Percentiles rank a stretch among this genome's conserved stretches.
Conservation (phyloP, 2,113 vertebrate genomes). For the Amblyopsis rosae region DNA sequence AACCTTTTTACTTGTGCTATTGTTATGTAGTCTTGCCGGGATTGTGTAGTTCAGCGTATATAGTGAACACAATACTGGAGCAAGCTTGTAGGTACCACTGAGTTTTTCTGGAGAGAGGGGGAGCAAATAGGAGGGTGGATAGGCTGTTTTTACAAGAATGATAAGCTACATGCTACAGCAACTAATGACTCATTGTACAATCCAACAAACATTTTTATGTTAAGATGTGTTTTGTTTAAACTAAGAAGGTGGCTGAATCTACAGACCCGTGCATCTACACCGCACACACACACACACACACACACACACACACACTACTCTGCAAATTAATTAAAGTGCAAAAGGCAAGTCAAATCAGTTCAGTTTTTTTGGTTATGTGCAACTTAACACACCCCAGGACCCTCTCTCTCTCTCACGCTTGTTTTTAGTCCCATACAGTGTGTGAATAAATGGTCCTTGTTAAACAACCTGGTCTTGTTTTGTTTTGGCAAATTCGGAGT, state of each 20-base stretch:
- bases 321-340: conserved; percentile 32
- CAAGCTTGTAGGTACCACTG: neutral
- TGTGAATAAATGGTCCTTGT: conserved; percentile 75
- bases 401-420: conserved; percentile 48
- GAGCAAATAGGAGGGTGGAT: neutral
- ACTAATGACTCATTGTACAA: conserved; percentile 2
- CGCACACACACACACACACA: neutral
- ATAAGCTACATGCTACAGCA: neutral
- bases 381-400: neutral
- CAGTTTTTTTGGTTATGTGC: neutral
- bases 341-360: neutral
- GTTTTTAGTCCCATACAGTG: conserved; percentile 59
- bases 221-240: conserved; percentile 11
- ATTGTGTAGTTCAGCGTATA: conserved; percentile 47
- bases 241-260: conserved; percentile 9
- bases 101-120: neutral
- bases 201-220: conserved; percentile 12
- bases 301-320: conserved; percentile 20
- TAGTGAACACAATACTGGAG: conserved; percentile 12
- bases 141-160: neutral
- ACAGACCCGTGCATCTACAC: neutral
- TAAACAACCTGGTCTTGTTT: conserved; percentile 47
- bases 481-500: neutral
- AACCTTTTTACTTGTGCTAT: conserved; percentile 59
- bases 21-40: conserved; percentile 41